A percentile compares a stretch with the other conserved stretches of the same genome.
Conservation (phyloP, 2,113 vertebrate genomes). For the Aegypius monachus region DNA sequence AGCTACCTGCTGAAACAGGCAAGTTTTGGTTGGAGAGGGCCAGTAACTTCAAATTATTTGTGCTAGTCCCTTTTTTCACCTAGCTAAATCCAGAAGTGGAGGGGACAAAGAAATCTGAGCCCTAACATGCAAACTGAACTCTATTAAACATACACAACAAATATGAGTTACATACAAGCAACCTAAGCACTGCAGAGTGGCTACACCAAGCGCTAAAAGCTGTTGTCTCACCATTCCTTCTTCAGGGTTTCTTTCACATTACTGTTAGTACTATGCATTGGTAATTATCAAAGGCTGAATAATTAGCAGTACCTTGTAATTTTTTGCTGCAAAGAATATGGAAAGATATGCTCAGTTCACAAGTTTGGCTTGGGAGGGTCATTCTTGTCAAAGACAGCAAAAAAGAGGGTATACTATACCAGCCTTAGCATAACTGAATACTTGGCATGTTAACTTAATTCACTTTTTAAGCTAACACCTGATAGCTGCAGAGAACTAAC, state of each 20-base stretch:
- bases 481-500: neutral
- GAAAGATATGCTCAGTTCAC: neutral
- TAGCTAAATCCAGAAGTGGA: neutral
- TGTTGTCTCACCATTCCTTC: neutral
- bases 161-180: accelerated
- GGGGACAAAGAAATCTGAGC: neutral
- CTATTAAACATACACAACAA: neutral
- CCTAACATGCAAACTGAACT: neutral
- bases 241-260: neutral
- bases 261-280: neutral
- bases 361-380: neutral
- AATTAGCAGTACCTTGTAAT: neutral
- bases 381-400: neutral
- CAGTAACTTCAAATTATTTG: neutral
- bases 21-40: neutral
- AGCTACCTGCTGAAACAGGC: neutral
- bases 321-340: neutral
- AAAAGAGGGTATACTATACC: neutral
- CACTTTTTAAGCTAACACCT: neutral
- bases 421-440: neutral
- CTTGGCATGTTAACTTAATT: neutral
- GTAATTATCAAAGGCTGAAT: neutral
- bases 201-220: neutral
- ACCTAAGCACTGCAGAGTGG: no score
- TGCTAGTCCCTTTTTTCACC: accelerated